Evolutionary conservation across 2,888 invertebrate species (phyloP).

Genomic region (Cryptocheilus praepositus): DNA sequence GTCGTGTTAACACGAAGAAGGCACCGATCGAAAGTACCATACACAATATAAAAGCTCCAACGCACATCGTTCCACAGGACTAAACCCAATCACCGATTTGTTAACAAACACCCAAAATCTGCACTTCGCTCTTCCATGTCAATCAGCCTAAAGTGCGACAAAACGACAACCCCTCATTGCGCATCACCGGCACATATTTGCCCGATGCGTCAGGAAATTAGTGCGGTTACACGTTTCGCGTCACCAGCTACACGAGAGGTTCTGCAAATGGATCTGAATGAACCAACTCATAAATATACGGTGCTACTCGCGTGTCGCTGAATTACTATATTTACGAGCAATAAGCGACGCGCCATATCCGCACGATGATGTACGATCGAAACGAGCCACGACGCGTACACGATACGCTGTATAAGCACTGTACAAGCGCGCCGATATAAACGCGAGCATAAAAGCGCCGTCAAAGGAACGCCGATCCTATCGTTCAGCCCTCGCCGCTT

Average conservation of each 20-base stretch:
- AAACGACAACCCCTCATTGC: too few relatives aligned
- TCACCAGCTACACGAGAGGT: slow-evolving; percentile 13
- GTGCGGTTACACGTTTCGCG: background rate
- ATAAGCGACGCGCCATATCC: slow-evolving; percentile 35
- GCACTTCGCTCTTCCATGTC: too few relatives aligned
- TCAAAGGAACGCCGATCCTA: slow-evolving; percentile 27
- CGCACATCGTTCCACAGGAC: too few relatives aligned
- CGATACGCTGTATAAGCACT: slow-evolving; percentile 9
- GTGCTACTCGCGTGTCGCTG: slow-evolving; percentile 31
- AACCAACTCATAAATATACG: slow-evolving; percentile 31
- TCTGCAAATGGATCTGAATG: slow-evolving; percentile 30
- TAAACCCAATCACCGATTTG: too few relatives aligned
- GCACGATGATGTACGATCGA: slow-evolving; percentile 37
- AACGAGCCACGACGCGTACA: slow-evolving; percentile 15
- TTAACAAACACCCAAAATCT: too few relatives aligned
- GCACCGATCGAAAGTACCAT: too few relatives aligned
- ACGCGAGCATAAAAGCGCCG: slow-evolving; percentile 7
- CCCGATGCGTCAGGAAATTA: too few relatives aligned
- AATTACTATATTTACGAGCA: slow-evolving; percentile 43
- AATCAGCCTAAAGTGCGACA: too few relatives aligned
- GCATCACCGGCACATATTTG: too few relatives aligned
- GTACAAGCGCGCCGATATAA: background rate
- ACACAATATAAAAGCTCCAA: too few relatives aligned
- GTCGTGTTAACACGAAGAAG: too few relatives aligned
- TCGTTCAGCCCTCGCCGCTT: slow-evolving; percentile 30